Evolutionary conservation across 2,797 vertebrate species (phyloP), one percentile per base, ranked within the genome.

Genomic region (Peromyscus attwateri): DNA sequence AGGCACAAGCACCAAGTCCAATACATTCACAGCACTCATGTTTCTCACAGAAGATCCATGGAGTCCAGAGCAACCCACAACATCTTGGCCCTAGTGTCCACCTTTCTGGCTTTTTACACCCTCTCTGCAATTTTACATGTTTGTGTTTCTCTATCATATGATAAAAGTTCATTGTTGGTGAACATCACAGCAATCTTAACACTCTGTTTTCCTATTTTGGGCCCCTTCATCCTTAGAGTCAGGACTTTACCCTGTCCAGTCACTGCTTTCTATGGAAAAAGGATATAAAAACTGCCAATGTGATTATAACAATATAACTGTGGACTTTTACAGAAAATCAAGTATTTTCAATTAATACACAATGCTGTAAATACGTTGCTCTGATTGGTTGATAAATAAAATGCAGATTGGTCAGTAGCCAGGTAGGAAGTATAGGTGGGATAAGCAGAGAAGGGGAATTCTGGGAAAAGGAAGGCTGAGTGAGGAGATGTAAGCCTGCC

Each of bases 111-210:
- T 1, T n/a, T 71, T 31, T 60, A 89, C 17, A n/a, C 57, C 0
- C 7, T 95, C 9, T 85, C 66, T 17, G 73, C 55, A 17, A 40
- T 60, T 10, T 40, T 40, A 9, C 34, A 76, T 5, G 6, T 70
- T 29, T 87, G 6, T 6, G 3, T 19, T 3, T 27, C 10, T 79
- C 2, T 62, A 12, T 13, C 25, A 2, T 1, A 19, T 11, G 25
- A 25, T 13, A 25, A 34, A 13, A 7, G 16, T 9, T 3, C 4
- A 68, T 60, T 37, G 62, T 29, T 94, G 11, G 4, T 21, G 11
- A 52, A 40, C 17, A 49, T 17, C 4, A 3, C 31, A n/a, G 5
- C 29, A 23, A 25, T 89, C 0, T 0, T 70, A 1, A 1, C 11
- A 16, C 2, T 64, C 1, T 64, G 14, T 29, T 80, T 94, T 34